A percentile compares a stretch with the other conserved stretches of the same genome.
Evolutionary conservation across 2,113 vertebrate species (phyloP).

Genomic region (Percopsis transmontana): DNA sequence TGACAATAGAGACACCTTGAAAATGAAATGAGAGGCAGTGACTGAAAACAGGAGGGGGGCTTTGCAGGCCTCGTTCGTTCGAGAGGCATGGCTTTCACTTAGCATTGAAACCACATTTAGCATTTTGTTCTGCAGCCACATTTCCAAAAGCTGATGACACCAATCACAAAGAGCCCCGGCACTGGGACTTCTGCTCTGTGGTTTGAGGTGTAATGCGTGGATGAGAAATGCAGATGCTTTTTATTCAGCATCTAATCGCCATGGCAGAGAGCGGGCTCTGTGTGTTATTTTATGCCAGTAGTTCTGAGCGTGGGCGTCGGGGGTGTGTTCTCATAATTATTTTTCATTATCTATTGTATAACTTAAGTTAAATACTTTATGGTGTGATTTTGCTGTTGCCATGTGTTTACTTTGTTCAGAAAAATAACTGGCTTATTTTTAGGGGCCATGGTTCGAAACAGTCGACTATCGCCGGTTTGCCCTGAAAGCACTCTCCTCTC

Average conservation of each 20-base stretch:
- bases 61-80: slow-evolving; percentile 23
- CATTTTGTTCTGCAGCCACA: slow-evolving; percentile 9
- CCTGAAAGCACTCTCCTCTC: neutral
- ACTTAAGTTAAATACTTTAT: too few relatives aligned
- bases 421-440: too few relatives aligned
- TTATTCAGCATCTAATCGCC: slow-evolving; percentile 12
- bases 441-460: too few relatives aligned
- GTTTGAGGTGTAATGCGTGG: neutral
- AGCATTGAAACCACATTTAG: slow-evolving; percentile 12
- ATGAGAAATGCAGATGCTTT: slow-evolving; percentile 27
- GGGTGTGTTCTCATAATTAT: too few relatives aligned
- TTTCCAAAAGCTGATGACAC: slow-evolving; percentile 7
- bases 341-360: too few relatives aligned
- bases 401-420: too few relatives aligned
- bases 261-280: neutral
- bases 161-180: slow-evolving; percentile 3
- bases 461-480: too few relatives aligned
- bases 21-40: slow-evolving; percentile 40
- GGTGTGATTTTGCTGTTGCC: too few relatives aligned
- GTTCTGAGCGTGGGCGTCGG: too few relatives aligned
- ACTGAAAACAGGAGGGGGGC: slow-evolving; percentile 17
- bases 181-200: neutral
- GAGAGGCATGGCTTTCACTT: slow-evolving; percentile 29
- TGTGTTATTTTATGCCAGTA: neutral
- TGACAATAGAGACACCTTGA: slow-evolving; percentile 50